Evolutionary conservation across 2,113 vertebrate genomes (phyloP).

Genomic region (Ovis aries): DNA sequence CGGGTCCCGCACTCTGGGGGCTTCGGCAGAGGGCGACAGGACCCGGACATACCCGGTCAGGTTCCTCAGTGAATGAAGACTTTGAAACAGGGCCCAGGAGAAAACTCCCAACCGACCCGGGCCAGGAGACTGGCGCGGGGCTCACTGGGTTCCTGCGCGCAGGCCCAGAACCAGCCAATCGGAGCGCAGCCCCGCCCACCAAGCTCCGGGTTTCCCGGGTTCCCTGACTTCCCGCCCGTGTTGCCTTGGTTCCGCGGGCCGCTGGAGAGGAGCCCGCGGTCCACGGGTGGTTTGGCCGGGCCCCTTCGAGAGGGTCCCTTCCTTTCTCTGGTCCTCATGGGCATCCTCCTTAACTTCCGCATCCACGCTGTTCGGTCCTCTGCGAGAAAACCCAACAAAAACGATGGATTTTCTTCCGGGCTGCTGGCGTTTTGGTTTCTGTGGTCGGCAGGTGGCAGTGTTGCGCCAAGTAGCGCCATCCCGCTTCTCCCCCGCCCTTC

Average conservation of each 20-base stretch:
- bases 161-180: neutral
- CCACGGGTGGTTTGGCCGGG: accelerated
- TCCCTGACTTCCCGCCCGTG: accelerated
- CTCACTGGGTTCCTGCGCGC: accelerated
- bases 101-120: accelerated
- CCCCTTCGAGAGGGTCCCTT: accelerated
- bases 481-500: too few species aligned
- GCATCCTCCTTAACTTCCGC: too few species aligned
- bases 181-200: accelerated
- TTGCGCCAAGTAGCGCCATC: too few species aligned
- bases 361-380: too few species aligned
- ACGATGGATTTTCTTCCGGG: too few species aligned
- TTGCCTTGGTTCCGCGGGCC: neutral
- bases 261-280: accelerated
- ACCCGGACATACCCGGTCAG: accelerated
- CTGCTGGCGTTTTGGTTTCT: too few species aligned
- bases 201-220: accelerated
- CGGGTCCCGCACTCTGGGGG: accelerated
- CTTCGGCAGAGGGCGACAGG: neutral
- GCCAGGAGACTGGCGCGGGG: too few species aligned
- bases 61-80: accelerated
- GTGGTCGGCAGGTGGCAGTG: too few species aligned
- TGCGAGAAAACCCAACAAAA: too few species aligned
- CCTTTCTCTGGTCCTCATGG: neutral
- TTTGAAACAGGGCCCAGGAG: accelerated